phyloP scores from a whole-genome alignment of 2,113 vertebrate species.

The Neolamprologus sp. region DNA sequence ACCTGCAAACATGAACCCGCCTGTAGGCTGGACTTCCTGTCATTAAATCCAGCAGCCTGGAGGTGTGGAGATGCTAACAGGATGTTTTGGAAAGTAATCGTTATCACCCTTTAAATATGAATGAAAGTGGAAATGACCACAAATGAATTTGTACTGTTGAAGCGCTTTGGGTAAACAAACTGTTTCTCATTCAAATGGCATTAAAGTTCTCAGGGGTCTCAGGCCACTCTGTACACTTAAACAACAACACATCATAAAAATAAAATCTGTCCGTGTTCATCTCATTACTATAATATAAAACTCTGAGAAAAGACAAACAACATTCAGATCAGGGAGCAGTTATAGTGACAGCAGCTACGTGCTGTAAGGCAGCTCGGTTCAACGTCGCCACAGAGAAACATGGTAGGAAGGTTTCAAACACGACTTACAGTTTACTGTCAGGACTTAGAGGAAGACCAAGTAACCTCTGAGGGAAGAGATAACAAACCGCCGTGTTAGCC shows the following conservation, averaged over 20 bases:
- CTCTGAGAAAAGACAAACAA: neutral
- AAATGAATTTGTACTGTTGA: neutral
- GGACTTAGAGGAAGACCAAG: neutral
- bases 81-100: neutral
- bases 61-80: neutral
- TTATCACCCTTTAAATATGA: neutral
- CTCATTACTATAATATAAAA: neutral
- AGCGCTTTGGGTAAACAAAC: neutral
- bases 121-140: neutral
- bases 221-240: neutral
- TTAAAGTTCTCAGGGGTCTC: neutral
- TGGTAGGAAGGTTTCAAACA: rapidly evolving
- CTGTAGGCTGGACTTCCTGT: neutral
- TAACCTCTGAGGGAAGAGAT: neutral
- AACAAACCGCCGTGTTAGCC: neutral
- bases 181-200: neutral
- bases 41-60: neutral
- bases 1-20: neutral
- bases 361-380: neutral
- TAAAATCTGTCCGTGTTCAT: neutral
- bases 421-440: neutral
- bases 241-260: neutral
- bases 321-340: neutral
- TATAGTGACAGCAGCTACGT: neutral
- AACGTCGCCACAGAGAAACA: neutral